Conservation (phyloP, 2,113 vertebrate genomes). For the Camarhynchus parvulus region DNA sequence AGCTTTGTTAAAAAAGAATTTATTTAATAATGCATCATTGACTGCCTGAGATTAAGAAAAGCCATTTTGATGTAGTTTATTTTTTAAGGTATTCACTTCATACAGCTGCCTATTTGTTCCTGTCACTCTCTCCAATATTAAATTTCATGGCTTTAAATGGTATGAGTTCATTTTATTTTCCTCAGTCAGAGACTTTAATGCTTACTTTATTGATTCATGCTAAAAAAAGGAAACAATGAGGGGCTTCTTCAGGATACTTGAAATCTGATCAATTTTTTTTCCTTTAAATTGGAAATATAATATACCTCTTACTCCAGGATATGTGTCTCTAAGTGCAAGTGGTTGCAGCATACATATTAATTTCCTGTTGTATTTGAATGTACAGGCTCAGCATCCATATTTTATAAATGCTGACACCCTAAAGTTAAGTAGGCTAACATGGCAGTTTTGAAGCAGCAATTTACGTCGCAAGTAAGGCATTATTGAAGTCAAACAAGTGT, state of each 20-base stretch:
- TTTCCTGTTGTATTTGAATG: slow-evolving; percentile 36
- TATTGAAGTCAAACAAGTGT: slow-evolving; percentile 14
- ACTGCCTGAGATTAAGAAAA: not conserved
- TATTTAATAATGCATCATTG: not conserved
- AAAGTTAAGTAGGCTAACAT: slow-evolving; percentile 6
- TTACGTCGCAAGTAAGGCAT: not conserved
- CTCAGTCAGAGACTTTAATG: slow-evolving; percentile 59
- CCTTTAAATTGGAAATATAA: slow-evolving; percentile 62
- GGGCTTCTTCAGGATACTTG: slow-evolving; percentile 51
- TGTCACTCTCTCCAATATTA: slow-evolving; percentile 30
- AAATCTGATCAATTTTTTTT: slow-evolving; percentile 62
- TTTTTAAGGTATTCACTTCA: slow-evolving; percentile 6
- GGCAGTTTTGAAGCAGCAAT: slow-evolving; percentile 18
- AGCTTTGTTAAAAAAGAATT: not conserved
- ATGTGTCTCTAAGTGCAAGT: slow-evolving; percentile 47
- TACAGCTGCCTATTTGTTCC: slow-evolving; percentile 8
- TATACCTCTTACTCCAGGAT: slow-evolving; percentile 42
- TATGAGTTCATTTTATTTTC: slow-evolving; percentile 50
- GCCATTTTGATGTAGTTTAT: not conserved
- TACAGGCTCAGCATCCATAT: not conserved
- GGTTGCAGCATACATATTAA: slow-evolving; percentile 26
- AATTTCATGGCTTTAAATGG: slow-evolving; percentile 53
- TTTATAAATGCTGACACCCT: not conserved
- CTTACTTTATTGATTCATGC: slow-evolving; percentile 59
- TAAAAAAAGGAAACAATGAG: slow-evolving; percentile 30